Conservation (phyloP, 2,113 vertebrate species). For the Cololabis saira region DNA sequence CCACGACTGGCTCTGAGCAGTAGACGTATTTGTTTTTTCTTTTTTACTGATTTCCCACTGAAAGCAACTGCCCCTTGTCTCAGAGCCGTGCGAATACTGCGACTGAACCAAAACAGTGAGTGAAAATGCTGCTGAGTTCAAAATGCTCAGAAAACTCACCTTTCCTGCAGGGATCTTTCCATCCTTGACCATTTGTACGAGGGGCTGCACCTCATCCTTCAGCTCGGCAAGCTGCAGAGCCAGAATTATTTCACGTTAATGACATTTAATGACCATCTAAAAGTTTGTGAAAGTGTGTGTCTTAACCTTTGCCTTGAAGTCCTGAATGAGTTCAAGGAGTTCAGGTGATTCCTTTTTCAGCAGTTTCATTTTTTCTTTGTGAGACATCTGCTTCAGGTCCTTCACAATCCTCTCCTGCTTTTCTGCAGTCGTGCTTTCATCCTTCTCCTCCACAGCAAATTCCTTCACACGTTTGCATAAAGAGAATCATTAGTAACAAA, state of each 20-base stretch:
- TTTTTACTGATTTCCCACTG: too few relatives aligned
- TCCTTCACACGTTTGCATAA: slow-evolving; percentile 57
- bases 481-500: neutral
- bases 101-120: too few relatives aligned
- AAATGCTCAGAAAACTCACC: slow-evolving; percentile 71
- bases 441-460: slow-evolving; percentile 68
- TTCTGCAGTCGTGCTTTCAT: slow-evolving; percentile 49
- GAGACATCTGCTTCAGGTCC: slow-evolving; percentile 89
- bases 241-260: neutral
- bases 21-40: too few relatives aligned
- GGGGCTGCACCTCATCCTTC: slow-evolving; percentile 89
- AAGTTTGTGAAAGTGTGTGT: neutral
- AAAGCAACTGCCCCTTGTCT: too few relatives aligned
- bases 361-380: slow-evolving; percentile 92
- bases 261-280: neutral
- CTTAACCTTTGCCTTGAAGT: slow-evolving; percentile 89
- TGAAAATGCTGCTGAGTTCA: neutral
- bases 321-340: slow-evolving; percentile 91
- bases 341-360: slow-evolving; percentile 95
- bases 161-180: slow-evolving; percentile 88
- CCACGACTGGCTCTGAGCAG: too few relatives aligned
- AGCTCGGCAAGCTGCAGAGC: slow-evolving; percentile 83
- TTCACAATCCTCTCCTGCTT: slow-evolving; percentile 87
- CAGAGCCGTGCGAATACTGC: too few relatives aligned
- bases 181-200: slow-evolving; percentile 86